phyloP scores from a whole-genome alignment of 2,113 vertebrate genomes.

The Coptodon bakossiorum region DNA sequence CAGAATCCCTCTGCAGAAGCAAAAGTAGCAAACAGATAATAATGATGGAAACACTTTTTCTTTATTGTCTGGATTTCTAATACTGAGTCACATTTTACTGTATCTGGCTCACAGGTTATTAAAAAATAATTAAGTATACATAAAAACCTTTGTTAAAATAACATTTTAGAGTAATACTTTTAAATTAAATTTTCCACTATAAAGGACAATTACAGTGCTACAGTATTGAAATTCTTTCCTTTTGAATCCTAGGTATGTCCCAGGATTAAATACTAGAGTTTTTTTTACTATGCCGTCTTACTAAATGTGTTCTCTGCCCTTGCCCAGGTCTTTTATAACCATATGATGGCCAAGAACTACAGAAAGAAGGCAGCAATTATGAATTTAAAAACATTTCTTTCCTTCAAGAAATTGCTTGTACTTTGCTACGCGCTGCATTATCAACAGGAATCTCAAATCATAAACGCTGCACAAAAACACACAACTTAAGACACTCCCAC shows the following conservation, averaged over 20 bases:
- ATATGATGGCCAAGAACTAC: neutral
- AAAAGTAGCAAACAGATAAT: neutral
- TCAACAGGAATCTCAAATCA: neutral
- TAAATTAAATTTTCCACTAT: neutral
- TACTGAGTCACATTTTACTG: neutral
- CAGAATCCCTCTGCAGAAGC: neutral
- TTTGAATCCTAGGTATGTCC: neutral
- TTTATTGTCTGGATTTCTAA: neutral
- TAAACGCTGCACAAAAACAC: neutral
- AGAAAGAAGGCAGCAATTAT: neutral
- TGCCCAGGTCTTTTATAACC: neutral
- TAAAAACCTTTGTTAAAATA: neutral
- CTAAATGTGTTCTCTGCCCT: neutral
- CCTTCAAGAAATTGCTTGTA: neutral
- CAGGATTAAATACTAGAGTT: neutral
- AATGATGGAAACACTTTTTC: neutral
- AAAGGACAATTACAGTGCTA: neutral
- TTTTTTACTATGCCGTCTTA: rapidly evolving
- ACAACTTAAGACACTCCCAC: conserved; percentile 44
- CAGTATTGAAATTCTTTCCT: rapidly evolving
- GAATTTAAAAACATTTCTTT: neutral
- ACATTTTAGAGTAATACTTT: neutral
- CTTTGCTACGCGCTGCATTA: neutral
- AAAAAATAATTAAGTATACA: rapidly evolving
- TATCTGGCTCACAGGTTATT: neutral